Evolutionary conservation across 2,888 invertebrate species (phyloP).

Genomic region (Thereva nobilitata): DNA sequence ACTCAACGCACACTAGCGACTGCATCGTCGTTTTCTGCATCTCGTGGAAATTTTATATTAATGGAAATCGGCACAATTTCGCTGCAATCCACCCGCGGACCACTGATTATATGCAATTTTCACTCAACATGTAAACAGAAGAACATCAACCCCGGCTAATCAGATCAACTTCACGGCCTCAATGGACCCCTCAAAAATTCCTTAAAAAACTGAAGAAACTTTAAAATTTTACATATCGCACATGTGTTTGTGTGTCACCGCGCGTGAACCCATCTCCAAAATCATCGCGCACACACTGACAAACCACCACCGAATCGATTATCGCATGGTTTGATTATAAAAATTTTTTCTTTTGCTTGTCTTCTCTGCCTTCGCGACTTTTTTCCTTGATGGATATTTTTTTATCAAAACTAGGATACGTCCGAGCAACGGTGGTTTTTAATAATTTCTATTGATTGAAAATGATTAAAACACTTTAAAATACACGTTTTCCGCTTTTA

Average conservation of each 20-base stretch:
- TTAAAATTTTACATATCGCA: conserved; percentile 44
- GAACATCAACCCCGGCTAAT: neutral
- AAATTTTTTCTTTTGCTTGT: conserved; percentile 19
- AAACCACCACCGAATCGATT: conserved; percentile 43
- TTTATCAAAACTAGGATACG: neutral
- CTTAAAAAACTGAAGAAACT: conserved; percentile 32
- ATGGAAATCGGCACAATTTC: conserved; percentile 35
- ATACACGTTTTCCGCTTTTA: conserved; percentile 42
- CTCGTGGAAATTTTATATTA: conserved; percentile 36
- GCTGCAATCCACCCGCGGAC: conserved; percentile 4
- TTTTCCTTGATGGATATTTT: conserved; percentile 15
- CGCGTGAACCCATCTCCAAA: conserved; percentile 42
- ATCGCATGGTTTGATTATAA: conserved; percentile 47
- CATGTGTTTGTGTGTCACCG: conserved; percentile 46
- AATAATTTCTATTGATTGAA: conserved; percentile 15
- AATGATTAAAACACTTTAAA: conserved; percentile 37
- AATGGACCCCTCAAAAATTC: conserved; percentile 8
- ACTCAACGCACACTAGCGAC: conserved; percentile 33
- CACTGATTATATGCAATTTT: neutral
- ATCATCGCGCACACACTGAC: conserved; percentile 31
- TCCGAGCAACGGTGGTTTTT: conserved; percentile 1
- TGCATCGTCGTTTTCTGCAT: conserved; percentile 34
- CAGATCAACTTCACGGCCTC: neutral
- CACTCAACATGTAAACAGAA: no score
- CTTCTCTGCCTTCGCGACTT: conserved; percentile 29